These are phyloP conservation scores for Casuarius casuarius DNA, from an alignment of 2,113 vertebrate species.

Conservation along the genomic window DNA sequence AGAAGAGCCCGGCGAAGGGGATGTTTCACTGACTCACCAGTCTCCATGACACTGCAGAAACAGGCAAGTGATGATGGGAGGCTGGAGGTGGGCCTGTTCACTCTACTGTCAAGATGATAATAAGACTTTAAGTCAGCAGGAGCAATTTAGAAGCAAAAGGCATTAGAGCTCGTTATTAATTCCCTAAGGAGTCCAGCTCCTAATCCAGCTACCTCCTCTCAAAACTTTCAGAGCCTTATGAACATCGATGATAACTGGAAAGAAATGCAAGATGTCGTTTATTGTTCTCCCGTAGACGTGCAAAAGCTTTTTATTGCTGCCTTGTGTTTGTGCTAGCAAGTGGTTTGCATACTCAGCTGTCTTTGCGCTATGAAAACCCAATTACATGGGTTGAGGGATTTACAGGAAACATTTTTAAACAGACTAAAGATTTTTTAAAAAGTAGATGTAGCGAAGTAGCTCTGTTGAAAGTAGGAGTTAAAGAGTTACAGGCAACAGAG, in stretches of 20 bases:
- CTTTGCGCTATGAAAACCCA: neutral
- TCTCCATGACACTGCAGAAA: neutral
- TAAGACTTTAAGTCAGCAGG: slow-evolving; percentile 23
- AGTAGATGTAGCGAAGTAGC: neutral
- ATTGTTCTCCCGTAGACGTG: neutral
- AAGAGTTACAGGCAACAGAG: neutral
- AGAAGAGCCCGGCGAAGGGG: neutral
- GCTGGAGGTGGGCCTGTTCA: neutral
- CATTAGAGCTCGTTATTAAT: neutral
- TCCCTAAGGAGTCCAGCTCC: neutral
- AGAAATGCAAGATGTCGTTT: neutral
- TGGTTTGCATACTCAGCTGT: neutral
- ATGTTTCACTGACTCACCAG: neutral
- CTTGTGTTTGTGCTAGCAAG: neutral
- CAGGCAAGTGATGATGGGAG: neutral
- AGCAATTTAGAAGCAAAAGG: neutral
- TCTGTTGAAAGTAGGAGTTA: neutral
- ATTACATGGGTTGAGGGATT: neutral
- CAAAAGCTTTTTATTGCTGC: neutral
- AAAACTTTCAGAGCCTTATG: neutral
- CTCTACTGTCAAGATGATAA: neutral
- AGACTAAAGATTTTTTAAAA: neutral
- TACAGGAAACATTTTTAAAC: neutral
- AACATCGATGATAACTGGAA: neutral
- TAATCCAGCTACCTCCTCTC: neutral